Conservation (phyloP, 1,140 invertebrate genomes). For the Drosophila sproati region DNA sequence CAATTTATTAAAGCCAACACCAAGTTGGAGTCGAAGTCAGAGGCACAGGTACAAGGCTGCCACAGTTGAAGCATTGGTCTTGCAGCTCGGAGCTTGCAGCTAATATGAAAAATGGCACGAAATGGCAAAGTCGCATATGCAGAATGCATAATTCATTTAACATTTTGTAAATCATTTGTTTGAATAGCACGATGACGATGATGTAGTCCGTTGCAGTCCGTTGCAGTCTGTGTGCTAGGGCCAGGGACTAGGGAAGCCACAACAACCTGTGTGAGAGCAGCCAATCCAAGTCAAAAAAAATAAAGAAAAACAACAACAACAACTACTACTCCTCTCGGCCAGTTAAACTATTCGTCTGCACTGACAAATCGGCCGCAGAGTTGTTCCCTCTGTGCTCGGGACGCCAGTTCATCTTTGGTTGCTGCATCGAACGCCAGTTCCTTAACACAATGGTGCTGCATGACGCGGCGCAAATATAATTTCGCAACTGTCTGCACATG, state of each 20-base stretch:
- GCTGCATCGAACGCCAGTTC: not conserved
- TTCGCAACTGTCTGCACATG: constrained; percentile 83
- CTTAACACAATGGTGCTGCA: constrained; percentile 69
- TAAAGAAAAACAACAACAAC: not conserved
- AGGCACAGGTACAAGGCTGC: not conserved
- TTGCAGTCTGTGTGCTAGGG: constrained; percentile 36
- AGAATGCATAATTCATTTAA: constrained; percentile 84
- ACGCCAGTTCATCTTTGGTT: constrained; percentile 20
- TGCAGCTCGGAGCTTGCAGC: constrained; percentile 21
- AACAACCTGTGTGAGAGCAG: constrained; percentile 15
- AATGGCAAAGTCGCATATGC: constrained; percentile 69
- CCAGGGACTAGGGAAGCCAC: constrained; percentile 24
- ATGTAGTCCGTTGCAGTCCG: constrained; percentile 39
- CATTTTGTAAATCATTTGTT: constrained; percentile 84
- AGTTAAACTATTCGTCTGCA: constrained; percentile 77
- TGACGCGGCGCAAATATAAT: constrained; percentile 81
- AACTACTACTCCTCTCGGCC: constrained; percentile 39
- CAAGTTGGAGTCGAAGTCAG: constrained; percentile 37
- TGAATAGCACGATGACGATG: constrained; percentile 82
- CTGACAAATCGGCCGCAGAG: constrained; percentile 70
- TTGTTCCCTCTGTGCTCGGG: constrained; percentile 19
- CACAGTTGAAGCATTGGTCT: constrained; percentile 33
- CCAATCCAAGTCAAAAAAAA: not conserved
- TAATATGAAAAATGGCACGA: constrained; percentile 77
- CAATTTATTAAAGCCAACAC: constrained; percentile 83